Conservation (phyloP, 2,888 invertebrate species). For the Troilus luridus region DNA sequence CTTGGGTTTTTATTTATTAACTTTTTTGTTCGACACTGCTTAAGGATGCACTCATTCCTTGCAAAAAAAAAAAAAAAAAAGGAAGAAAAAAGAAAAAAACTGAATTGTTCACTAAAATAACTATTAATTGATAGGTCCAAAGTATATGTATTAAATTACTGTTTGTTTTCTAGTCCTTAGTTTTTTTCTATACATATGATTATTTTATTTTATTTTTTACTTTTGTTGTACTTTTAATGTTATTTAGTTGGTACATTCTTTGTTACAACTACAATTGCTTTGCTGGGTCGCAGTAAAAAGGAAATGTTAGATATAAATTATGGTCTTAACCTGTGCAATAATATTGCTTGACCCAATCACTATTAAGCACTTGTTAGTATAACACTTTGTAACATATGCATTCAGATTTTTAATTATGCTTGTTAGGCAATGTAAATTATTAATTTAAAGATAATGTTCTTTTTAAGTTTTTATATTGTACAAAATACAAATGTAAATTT, state of each 20-base stretch:
- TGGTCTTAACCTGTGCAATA: constrained; percentile 51
- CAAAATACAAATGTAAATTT: constrained; percentile 54
- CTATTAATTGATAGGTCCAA: constrained; percentile 62
- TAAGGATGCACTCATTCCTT: constrained; percentile 56
- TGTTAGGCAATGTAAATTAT: constrained; percentile 63
- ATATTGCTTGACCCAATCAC: constrained; percentile 54
- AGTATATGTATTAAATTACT: constrained; percentile 60
- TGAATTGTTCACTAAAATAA: constrained; percentile 56
- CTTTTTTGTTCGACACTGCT: constrained; percentile 58
- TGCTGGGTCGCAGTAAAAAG: constrained; percentile 50
- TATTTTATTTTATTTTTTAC: constrained; percentile 49
- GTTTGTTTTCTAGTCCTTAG: constrained; percentile 65
- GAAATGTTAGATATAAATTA: constrained; percentile 1
- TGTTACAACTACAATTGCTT: constrained; percentile 56
- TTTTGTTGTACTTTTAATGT: constrained; percentile 63
- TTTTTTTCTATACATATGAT: constrained; percentile 55
- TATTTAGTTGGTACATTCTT: constrained; percentile 60
- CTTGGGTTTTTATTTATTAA: constrained; percentile 55
- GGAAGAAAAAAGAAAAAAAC: neutral
- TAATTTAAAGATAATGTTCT: constrained; percentile 59
- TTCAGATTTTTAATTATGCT: constrained; percentile 61
- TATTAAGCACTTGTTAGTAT: constrained; percentile 63
- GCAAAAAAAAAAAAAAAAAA: constrained; percentile 12
- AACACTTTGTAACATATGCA: constrained; percentile 60
- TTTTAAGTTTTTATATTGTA: constrained; percentile 59